Evolutionary conservation across 37 sponge, comb jelly and placozoan species (phyloP).

Genomic region (Halichondria panicea): DNA sequence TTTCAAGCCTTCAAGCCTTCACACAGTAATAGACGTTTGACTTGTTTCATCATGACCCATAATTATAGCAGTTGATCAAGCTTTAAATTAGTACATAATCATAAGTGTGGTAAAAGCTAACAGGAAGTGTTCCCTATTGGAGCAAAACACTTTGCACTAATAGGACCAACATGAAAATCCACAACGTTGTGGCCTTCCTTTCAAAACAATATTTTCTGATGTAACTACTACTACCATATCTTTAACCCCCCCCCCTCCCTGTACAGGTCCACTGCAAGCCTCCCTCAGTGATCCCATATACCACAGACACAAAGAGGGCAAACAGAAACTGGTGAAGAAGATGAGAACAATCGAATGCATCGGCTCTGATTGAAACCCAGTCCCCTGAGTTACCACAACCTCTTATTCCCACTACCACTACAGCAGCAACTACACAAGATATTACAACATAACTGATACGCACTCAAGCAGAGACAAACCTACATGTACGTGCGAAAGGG

Average conservation of each 20-base stretch:
- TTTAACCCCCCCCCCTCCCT: no score
- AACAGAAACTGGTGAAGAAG: conserved; percentile 28
- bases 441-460: not conserved
- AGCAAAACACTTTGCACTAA: no score
- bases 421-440: not conserved
- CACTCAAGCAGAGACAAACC: no score
- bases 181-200: not conserved
- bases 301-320: conserved; percentile 51
- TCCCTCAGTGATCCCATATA: conserved; percentile 61
- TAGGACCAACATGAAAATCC: not conserved
- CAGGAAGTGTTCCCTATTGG: no score
- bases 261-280: conserved; percentile 20
- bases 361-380: not conserved
- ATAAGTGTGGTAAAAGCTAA: no score
- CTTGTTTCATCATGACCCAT: no score
- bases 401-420: conserved; percentile 11
- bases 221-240: no score
- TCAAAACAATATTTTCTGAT: not conserved
- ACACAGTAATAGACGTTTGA: no score
- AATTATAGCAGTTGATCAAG: no score
- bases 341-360: not conserved
- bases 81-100: no score
- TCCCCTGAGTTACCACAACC: conserved; percentile 4
- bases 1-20: no score
- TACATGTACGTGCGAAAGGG: no score